Base-by-base conservation (phyloP, 2,888 invertebrate genomes). In the Corbicula japonica region DNA sequence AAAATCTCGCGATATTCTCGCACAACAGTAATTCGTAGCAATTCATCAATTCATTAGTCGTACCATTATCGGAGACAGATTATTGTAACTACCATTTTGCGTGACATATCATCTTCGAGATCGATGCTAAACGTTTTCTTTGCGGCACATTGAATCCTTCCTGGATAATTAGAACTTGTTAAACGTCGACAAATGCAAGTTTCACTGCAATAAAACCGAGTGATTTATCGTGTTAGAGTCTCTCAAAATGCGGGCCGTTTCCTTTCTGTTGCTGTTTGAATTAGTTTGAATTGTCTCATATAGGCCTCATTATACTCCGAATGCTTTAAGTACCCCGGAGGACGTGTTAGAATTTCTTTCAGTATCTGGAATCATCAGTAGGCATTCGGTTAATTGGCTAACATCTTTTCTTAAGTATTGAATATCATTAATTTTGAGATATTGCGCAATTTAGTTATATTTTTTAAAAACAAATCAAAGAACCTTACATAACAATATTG, bases 51-150 rank as follows among this genome's bases (percentile, higher is more conserved):
- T 76, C 70, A 76, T 76, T 76, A 76, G 61, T 38, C 28, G 34
- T 44, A 60, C 70, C 70, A 71, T 76, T 71, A 76, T 30, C 44
- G 32, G 63, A 56, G 63, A 48, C 54, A 41, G 54, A 70, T 76
- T 69, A 76, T 76, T 76, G 70, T 76, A 76, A 70, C 69, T 70
- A 68, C 58, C 44, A 44, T 56, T 63, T 76, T 63, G 76, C 76
- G 76, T 76, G 76, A 76, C 76, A 76, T 70, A 62, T 56, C 76
- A 70, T 63, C 52, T 52, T 41, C 46, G 18, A 52, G 63, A 77
- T 77, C 77, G 62, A 77, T 77, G 52, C 68, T 72, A 77, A 73
- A 77, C 77, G 72, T 69, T 77, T 77, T 77, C 77, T 73, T 77
- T 68, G 77, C 58, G 72, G 62, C 46, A 72, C 56, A 48, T 60